Base-by-base conservation (phyloP, 2,888 invertebrate genomes). In the Lapara coniferarum region DNA sequence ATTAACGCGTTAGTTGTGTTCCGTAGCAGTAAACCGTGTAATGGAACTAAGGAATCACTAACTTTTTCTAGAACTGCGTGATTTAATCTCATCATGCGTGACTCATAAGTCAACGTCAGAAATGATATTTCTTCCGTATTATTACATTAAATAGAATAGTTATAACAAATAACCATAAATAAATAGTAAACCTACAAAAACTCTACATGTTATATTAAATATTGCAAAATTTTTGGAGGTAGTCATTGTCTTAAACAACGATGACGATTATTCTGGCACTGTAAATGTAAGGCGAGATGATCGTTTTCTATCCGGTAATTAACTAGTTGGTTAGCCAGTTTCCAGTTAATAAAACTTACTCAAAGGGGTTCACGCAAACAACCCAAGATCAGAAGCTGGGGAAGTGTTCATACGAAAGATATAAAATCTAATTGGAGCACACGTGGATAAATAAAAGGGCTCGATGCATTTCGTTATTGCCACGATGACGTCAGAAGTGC, bases 401-500 rank as follows among this genome's bases (percentile, higher is more conserved):
- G 14, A 67, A 70, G 70, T 66, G 74, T 75, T 77, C 72, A 74
- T 70, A 63, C 19, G 25, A 63, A 63, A 37, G 70, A 75, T 78
- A 81, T 80, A 79, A 83, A 82, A 77, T 72, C 68, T 81, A 84
- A 83, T 80, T 82, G 75, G 88, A 79, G 72, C 86, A 77, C 88
- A 86, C 86, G 85, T 87, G 88, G 75, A 69, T 71, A 63, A 70
- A 72, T 82, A 82, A 78, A 85, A 89, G 88, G 89, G 87, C 84
- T 77, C 77, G 75, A 66, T 85, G 85, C 85, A 86, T 83, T 85
- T 84, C 74, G 78, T 79, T 82, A 86, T 80, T 84, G 84, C 87
- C 86, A 84, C 85, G 81, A 77, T 91, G 92, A 92, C 92, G 92
- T 92, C 91, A 91, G 77, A 71, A 70, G 52, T 78, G 88, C 81